Percentiles rank a stretch among this genome's conserved stretches.
These are phyloP conservation scores for Argentina silus DNA, from an alignment of 2,797 vertebrate species.

Conservation along the genomic window DNA sequence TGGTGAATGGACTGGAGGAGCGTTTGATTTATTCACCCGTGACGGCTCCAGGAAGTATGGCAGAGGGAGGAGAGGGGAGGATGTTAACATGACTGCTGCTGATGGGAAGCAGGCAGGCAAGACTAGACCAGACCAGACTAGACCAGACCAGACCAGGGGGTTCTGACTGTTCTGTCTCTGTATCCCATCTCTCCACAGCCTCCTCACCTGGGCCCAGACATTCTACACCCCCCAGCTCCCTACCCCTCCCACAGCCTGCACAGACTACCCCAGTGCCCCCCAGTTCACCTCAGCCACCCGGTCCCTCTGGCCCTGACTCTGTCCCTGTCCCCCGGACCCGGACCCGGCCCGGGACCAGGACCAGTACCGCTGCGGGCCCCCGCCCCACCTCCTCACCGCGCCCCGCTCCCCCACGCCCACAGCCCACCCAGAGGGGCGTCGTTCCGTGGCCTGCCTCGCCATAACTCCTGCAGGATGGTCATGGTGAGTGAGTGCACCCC, in stretches of 20 bases:
- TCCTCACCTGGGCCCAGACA: constrained; percentile 61
- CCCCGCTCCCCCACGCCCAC: constrained; percentile 50
- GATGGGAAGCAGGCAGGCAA: constrained; percentile 53
- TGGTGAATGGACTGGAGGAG: constrained; percentile 31
- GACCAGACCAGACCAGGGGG: background rate
- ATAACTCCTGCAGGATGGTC: constrained; percentile 75
- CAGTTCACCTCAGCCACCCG: constrained; percentile 77
- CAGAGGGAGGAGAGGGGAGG: constrained; percentile 14
- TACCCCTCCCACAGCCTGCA: constrained; percentile 73
- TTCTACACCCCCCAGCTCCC: constrained; percentile 49
- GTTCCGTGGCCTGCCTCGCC: constrained; percentile 72
- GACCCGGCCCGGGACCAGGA: constrained; percentile 63
- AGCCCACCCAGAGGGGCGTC: constrained; percentile 70
- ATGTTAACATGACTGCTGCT: constrained; percentile 27
- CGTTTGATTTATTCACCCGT: constrained; percentile 56
- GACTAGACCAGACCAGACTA: background rate
- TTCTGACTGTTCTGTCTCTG: constrained; percentile 31
- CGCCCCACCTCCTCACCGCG: constrained; percentile 30
- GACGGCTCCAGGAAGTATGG: constrained; percentile 41
- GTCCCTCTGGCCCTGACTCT: constrained; percentile 69
- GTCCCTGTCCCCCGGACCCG: constrained; percentile 64
- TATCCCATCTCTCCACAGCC: constrained; percentile 68
- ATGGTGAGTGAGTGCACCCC: constrained; percentile 77
- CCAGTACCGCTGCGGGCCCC: constrained; percentile 60
- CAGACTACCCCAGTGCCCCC: constrained; percentile 77